Evolutionary conservation across 1,140 invertebrate genomes (phyloP).

Genomic region (Tetramorium alpestre): DNA sequence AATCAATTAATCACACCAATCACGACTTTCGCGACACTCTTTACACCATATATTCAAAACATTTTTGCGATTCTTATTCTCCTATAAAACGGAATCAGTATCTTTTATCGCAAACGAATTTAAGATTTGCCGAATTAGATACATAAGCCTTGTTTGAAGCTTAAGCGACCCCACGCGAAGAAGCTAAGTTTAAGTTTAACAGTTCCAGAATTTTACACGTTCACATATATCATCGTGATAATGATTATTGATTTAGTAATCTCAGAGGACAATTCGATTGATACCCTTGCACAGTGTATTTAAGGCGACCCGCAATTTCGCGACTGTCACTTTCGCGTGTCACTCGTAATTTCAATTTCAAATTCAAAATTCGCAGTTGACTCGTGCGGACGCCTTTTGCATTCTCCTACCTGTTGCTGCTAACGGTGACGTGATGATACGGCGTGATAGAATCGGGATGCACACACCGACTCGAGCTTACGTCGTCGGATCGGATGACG

Average conservation of each 20-base stretch:
- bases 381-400: constrained; percentile 6
- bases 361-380: constrained; percentile 26
- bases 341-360: constrained; percentile 31
- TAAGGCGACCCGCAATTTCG: constrained; percentile 3
- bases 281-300: not conserved
- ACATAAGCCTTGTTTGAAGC: not conserved
- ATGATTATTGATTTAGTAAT: not conserved
- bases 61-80: not conserved
- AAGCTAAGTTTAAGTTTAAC: not conserved
- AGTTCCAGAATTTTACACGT: not conserved
- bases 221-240: not conserved
- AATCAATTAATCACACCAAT: not conserved
- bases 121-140: not conserved
- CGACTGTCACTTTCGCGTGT: constrained; percentile 19
- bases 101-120: constrained; percentile 7
- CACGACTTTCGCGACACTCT: not conserved
- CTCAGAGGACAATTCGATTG: not conserved
- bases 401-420: constrained; percentile 72
- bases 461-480: constrained; percentile 37
- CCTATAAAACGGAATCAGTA: not conserved
- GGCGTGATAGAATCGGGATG: constrained; percentile 30
- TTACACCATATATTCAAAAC: not conserved
- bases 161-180: not conserved
- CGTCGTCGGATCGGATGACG: constrained; percentile 63
- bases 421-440: constrained; percentile 12